phyloP scores from a whole-genome alignment of 2,797 vertebrate species.

The Tarsius wallacei region DNA sequence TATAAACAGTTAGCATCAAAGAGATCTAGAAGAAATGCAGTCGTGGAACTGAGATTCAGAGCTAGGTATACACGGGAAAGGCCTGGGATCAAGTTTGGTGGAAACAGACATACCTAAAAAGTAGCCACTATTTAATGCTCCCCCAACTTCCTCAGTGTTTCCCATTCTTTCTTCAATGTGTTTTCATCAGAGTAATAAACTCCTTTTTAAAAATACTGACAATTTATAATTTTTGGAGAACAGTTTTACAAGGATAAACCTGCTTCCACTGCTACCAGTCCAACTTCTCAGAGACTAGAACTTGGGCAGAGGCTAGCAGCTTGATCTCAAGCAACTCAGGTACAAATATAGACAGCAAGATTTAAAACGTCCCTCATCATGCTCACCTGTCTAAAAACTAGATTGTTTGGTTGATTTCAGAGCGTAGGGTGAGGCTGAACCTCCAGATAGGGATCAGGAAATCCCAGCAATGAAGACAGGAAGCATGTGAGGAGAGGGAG shows the following conservation, averaged over 20 bases:
- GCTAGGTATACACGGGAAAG: not conserved
- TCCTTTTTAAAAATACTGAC: not conserved
- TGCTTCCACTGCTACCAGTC: not conserved
- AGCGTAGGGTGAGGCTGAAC: not conserved
- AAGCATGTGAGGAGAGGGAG: not conserved
- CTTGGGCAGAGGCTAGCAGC: not conserved
- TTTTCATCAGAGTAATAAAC: slow-evolving; percentile 15
- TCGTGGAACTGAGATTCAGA: slow-evolving; percentile 39
- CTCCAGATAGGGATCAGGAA: not conserved
- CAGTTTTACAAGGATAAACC: slow-evolving; percentile 26
- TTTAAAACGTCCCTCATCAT: not conserved
- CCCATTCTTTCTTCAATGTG: not conserved
- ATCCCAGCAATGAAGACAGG: not conserved
- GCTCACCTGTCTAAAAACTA: not conserved
- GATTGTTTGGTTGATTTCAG: not conserved
- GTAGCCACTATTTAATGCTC: not conserved
- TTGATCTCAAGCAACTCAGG: slow-evolving; percentile 24
- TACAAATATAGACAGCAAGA: not conserved
- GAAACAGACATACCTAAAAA: slow-evolving; percentile 12
- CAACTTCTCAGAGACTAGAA: not conserved
- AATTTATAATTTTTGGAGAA: slow-evolving; percentile 33
- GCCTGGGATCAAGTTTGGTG: not conserved
- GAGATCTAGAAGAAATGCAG: slow-evolving; percentile 18
- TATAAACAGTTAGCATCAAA: not conserved
- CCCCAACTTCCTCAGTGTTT: not conserved